These are phyloP conservation scores for Conus betulinus DNA, from an alignment of 1,140 invertebrate species.

Conservation along the genomic window DNA sequence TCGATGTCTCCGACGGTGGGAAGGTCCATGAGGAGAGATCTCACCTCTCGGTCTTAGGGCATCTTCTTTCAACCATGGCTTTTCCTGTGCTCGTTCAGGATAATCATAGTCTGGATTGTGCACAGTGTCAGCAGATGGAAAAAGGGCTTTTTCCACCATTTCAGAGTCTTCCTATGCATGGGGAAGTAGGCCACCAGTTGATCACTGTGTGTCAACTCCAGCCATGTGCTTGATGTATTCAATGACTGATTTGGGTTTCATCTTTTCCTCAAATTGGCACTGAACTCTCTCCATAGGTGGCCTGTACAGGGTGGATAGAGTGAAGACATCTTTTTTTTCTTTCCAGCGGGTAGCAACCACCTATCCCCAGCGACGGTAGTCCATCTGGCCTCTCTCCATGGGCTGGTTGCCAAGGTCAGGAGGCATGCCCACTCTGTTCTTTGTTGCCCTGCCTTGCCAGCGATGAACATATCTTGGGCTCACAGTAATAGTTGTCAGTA, in stretches of 20 bases:
- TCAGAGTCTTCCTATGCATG: slow-evolving; percentile 27
- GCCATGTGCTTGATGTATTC: slow-evolving; percentile 38
- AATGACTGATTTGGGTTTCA: slow-evolving; percentile 31
- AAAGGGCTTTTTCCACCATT: slow-evolving; percentile 26
- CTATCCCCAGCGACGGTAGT: not conserved
- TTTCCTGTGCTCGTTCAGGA: not conserved
- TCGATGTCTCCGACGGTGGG: no score
- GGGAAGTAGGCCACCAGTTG: slow-evolving; percentile 38
- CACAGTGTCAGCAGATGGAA: slow-evolving; percentile 27
- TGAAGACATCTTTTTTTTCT: slow-evolving; percentile 24
- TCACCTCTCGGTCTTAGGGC: not conserved
- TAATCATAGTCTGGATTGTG: not conserved
- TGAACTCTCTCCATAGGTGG: not conserved
- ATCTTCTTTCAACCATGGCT: not conserved
- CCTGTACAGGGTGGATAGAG: slow-evolving; percentile 1
- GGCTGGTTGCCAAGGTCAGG: not conserved
- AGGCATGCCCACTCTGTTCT: slow-evolving; percentile 24
- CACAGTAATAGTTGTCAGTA: slow-evolving; percentile 36
- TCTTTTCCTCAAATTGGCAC: slow-evolving; percentile 4
- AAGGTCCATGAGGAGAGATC: not conserved
- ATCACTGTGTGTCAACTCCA: slow-evolving; percentile 47
- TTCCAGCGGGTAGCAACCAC: not conserved
- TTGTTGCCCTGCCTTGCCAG: not conserved
- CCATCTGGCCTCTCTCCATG: not conserved
- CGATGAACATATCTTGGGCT: not conserved